Percentiles rank a stretch among this genome's conserved stretches.
Evolutionary conservation across 2,113 vertebrate genomes (phyloP).

Genomic region (Athene noctua): DNA sequence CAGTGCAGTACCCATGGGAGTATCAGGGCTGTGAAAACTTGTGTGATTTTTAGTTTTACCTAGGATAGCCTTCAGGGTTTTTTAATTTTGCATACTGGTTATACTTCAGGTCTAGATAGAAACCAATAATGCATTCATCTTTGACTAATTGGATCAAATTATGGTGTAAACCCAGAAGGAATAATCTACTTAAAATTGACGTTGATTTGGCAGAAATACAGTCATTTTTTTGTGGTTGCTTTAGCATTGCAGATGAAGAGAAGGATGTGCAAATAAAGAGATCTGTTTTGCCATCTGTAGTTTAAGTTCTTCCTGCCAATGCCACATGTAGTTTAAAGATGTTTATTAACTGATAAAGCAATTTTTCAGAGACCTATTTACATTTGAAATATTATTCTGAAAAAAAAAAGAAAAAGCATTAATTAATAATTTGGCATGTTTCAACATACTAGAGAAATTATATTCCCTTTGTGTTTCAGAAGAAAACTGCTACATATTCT

Average conservation of each 20-base stretch:
- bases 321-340: slow-evolving; percentile 65
- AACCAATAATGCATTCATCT: slow-evolving; percentile 22
- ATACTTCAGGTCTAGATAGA: neutral
- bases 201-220: slow-evolving; percentile 56
- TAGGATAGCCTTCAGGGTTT: neutral
- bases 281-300: slow-evolving; percentile 79
- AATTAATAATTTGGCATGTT: slow-evolving; percentile 16
- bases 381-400: neutral
- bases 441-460: neutral
- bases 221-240: slow-evolving; percentile 46
- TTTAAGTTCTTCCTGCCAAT: slow-evolving; percentile 71
- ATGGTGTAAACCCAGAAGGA: slow-evolving; percentile 35
- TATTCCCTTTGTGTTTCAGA: neutral
- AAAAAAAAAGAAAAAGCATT: neutral
- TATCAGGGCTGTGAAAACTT: neutral
- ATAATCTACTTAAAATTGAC: slow-evolving; percentile 60
- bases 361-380: slow-evolving; percentile 28
- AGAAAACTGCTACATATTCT: neutral
- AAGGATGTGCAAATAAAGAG: slow-evolving; percentile 79
- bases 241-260: slow-evolving; percentile 71
- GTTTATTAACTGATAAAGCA: slow-evolving; percentile 61
- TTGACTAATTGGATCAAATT: slow-evolving; percentile 56
- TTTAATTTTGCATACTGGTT: neutral
- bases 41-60: neutral
- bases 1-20: neutral